Conservation (phyloP, 23 tunicate genomes). For the Botrylloides violaceus region DNA sequence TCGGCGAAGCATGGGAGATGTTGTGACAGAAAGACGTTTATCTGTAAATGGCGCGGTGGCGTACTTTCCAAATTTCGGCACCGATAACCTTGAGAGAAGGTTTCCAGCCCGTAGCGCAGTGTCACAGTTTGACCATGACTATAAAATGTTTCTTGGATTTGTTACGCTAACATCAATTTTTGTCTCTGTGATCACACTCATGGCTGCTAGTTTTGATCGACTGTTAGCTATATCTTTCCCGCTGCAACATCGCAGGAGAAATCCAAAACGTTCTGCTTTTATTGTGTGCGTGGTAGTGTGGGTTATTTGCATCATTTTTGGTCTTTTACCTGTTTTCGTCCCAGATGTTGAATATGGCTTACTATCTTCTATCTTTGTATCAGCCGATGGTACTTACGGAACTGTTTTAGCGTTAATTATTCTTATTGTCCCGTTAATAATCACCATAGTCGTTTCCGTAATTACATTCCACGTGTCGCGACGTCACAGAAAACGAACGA, state of each 20-base stretch:
- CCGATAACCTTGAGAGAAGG: not conserved
- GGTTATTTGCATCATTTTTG: constrained; percentile 14
- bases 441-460: constrained; percentile 24
- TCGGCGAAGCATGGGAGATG: constrained; percentile 19
- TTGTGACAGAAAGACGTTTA: constrained; percentile 2
- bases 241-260: constrained; percentile 7
- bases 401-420: constrained; percentile 4
- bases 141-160: constrained; percentile 24
- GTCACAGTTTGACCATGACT: not conserved
- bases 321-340: constrained; percentile 15
- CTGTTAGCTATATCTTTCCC: constrained; percentile 34
- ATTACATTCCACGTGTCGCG: constrained; percentile 24
- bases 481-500: constrained; percentile 3
- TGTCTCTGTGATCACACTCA: constrained; percentile 39
- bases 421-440: constrained; percentile 28
- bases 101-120: not conserved
- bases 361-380: constrained; percentile 27
- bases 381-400: not conserved
- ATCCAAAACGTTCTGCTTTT: constrained; percentile 14
- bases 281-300: constrained; percentile 7
- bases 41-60: not conserved
- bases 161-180: constrained; percentile 16
- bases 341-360: constrained; percentile 15
- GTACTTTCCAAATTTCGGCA: constrained; percentile 13
- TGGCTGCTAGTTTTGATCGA: constrained; percentile 39